Percentiles rank a stretch among this genome's conserved stretches.
Conservation (phyloP, 2,113 vertebrate species). For the Prionailurus viverrinus region DNA sequence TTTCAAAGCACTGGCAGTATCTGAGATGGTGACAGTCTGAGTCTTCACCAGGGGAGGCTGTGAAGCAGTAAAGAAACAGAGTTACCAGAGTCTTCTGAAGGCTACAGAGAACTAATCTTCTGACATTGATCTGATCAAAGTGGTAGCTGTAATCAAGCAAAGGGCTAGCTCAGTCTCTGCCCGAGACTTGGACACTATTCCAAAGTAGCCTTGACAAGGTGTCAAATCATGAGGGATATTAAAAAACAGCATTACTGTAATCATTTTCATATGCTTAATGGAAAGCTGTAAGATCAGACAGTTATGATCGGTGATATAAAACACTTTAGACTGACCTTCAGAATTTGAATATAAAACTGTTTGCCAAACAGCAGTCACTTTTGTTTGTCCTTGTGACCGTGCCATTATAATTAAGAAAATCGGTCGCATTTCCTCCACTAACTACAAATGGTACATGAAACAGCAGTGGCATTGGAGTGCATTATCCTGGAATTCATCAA, state of each 20-base stretch:
- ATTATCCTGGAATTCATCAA: constrained; percentile 69
- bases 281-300: constrained; percentile 57
- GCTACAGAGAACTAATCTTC: constrained; percentile 67
- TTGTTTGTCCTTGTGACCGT: constrained; percentile 67
- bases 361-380: constrained; percentile 75
- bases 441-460: constrained; percentile 60
- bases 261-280: constrained; percentile 74
- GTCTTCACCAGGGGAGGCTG: constrained; percentile 97
- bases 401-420: constrained; percentile 71
- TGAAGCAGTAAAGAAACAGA: constrained; percentile 78
- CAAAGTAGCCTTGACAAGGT: constrained; percentile 36
- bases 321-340: constrained; percentile 68
- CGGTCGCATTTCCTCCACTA: constrained; percentile 67
- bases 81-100: neutral
- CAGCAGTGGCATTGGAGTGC: constrained; percentile 49
- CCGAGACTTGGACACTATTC: constrained; percentile 43
- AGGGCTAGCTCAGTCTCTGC: constrained; percentile 57
- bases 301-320: constrained; percentile 51
- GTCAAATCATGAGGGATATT: constrained; percentile 50
- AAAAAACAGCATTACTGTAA: constrained; percentile 57
- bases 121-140: constrained; percentile 89
- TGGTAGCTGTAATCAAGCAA: constrained; percentile 53
- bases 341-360: constrained; percentile 69
- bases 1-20: constrained; percentile 91
- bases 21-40: constrained; percentile 97